Evolutionary conservation across 2,113 vertebrate genomes (phyloP).

Genomic region (Podarcis cretensis): DNA sequence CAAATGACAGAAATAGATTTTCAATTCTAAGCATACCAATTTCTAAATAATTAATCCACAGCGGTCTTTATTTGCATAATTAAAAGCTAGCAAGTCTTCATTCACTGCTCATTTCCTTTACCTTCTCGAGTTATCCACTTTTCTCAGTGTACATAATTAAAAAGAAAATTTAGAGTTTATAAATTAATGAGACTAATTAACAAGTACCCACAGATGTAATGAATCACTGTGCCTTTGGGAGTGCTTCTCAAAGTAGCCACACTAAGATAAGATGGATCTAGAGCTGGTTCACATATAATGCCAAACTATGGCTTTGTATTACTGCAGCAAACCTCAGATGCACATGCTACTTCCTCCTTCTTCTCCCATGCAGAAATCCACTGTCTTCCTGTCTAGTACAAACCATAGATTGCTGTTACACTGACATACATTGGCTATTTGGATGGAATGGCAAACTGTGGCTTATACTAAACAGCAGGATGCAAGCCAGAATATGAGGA

Average conservation of each 20-base stretch:
- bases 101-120: slow-evolving; percentile 64
- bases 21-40: slow-evolving; percentile 57
- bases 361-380: not conserved
- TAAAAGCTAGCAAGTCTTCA: slow-evolving; percentile 56
- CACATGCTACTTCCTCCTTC: not conserved
- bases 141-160: slow-evolving; percentile 45
- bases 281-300: not conserved
- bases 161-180: slow-evolving; percentile 50
- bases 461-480: no score
- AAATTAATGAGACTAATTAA: slow-evolving; percentile 61
- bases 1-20: slow-evolving; percentile 40
- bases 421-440: not conserved
- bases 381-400: not conserved
- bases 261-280: not conserved
- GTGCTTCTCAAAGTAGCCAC: not conserved
- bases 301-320: not conserved
- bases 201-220: slow-evolving; percentile 18
- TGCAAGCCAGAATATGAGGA: not conserved
- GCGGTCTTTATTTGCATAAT: slow-evolving; percentile 60
- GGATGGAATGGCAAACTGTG: not conserved
- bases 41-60: slow-evolving; percentile 54
- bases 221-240: slow-evolving; percentile 23
- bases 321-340: not conserved
- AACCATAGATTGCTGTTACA: not conserved
- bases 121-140: slow-evolving; percentile 48